Evolutionary conservation across 30 jellyfish, hydroid and myxozoan genomes (phyloP).

Genomic region (Hydractinia symbiolongicarpus): DNA sequence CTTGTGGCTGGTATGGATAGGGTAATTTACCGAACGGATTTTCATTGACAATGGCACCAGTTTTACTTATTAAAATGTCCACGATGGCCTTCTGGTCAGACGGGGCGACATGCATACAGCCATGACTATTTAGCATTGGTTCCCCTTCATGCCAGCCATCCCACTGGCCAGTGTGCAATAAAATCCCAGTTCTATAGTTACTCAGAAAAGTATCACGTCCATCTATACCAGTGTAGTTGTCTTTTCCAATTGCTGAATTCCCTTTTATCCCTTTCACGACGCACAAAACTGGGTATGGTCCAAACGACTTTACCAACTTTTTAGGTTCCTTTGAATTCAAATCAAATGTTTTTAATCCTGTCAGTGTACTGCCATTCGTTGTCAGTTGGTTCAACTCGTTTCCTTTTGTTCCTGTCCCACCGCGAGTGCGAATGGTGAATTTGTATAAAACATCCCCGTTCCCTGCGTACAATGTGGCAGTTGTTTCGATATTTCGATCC

Average conservation of each 20-base stretch:
- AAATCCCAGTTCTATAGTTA: conserved; percentile 57
- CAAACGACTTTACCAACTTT: conserved; percentile 40
- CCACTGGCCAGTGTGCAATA: conserved; percentile 86
- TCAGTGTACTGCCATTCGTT: conserved; percentile 69
- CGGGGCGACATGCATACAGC: conserved; percentile 86
- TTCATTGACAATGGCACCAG: conserved; percentile 50
- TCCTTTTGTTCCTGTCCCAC: conserved; percentile 39
- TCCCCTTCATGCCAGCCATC: conserved; percentile 52
- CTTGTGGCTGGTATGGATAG: conserved; percentile 72
- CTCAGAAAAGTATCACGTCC: conserved; percentile 54
- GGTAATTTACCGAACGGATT: conserved; percentile 80
- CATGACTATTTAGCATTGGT: conserved; percentile 80
- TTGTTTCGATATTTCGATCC: conserved; percentile 60
- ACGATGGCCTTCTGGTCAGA: conserved; percentile 47
- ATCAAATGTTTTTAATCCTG: conserved; percentile 70
- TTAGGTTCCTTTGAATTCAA: conserved; percentile 62
- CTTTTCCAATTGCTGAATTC: conserved; percentile 69
- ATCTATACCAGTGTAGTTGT: conserved; percentile 24
- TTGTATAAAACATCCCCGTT: conserved; percentile 38
- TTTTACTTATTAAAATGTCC: conserved; percentile 31
- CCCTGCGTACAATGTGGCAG: conserved; percentile 48
- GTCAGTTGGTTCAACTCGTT: conserved; percentile 59
- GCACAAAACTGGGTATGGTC: conserved; percentile 80
- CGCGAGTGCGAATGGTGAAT: conserved; percentile 63
- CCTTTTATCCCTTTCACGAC: conserved; percentile 70